Percentiles rank a stretch among this genome's conserved stretches.
phyloP scores from a whole-genome alignment of 2,888 invertebrate genomes.

The Encarsia formosa region DNA sequence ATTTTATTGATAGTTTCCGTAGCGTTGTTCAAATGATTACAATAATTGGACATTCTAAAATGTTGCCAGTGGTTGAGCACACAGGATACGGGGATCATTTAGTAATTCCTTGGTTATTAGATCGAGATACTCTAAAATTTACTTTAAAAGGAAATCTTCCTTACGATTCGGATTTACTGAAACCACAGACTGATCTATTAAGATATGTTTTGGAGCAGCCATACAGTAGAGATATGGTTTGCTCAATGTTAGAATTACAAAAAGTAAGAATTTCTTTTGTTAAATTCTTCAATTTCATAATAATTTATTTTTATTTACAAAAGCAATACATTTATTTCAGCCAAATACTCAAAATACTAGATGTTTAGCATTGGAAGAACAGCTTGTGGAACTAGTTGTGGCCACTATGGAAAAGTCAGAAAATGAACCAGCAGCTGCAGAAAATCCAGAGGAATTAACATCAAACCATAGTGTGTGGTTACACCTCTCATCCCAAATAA shows the following conservation, averaged over 20 bases:
- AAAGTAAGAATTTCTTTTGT: slow-evolving; percentile 63
- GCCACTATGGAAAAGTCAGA: slow-evolving; percentile 90
- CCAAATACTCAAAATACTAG: slow-evolving; percentile 82
- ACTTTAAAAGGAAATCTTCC: slow-evolving; percentile 73
- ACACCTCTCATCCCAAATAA: slow-evolving; percentile 88
- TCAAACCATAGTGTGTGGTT: slow-evolving; percentile 84
- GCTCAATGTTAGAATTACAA: slow-evolving; percentile 88
- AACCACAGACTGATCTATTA: slow-evolving; percentile 83
- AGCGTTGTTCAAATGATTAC: slow-evolving; percentile 95
- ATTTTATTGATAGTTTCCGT: slow-evolving; percentile 89
- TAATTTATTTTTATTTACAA: not conserved
- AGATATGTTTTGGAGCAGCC: slow-evolving; percentile 91
- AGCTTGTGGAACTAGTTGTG: slow-evolving; percentile 85
- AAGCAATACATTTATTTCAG: slow-evolving; percentile 39
- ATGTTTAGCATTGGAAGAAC: slow-evolving; percentile 87
- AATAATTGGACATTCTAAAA: slow-evolving; percentile 81
- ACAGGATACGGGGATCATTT: slow-evolving; percentile 86
- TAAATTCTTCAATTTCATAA: not conserved
- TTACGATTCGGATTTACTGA: slow-evolving; percentile 80
- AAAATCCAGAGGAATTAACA: slow-evolving; percentile 59
- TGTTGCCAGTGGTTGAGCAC: slow-evolving; percentile 92
- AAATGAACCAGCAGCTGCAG: slow-evolving; percentile 55
- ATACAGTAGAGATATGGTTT: slow-evolving; percentile 94
- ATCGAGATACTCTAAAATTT: slow-evolving; percentile 74
- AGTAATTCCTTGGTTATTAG: slow-evolving; percentile 87